Percentiles rank a stretch among this genome's conserved stretches.
Evolutionary conservation across 2,888 invertebrate genomes (phyloP).

Genomic region (Patella pellucida): DNA sequence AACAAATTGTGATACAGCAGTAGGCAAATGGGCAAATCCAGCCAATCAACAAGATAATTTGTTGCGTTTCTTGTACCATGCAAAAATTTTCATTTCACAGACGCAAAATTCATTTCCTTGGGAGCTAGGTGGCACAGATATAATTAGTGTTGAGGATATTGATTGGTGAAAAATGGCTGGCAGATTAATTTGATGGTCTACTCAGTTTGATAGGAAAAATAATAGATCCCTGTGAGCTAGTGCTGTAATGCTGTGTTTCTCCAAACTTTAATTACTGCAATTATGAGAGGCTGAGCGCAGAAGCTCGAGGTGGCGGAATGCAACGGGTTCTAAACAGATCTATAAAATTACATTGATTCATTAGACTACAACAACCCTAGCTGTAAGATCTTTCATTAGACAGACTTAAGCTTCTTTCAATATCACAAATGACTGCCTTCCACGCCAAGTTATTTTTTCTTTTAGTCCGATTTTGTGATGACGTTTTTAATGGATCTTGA

Average conservation of each 20-base stretch:
- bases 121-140: slow-evolving; percentile 25
- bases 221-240: slow-evolving; percentile 27
- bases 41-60: slow-evolving; percentile 25
- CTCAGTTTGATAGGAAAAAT: slow-evolving; percentile 38
- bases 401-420: slow-evolving; percentile 21
- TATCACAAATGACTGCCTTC: slow-evolving; percentile 28
- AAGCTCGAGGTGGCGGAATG: slow-evolving; percentile 19
- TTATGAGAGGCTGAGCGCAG: slow-evolving; percentile 26
- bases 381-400: slow-evolving; percentile 26
- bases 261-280: slow-evolving; percentile 35
- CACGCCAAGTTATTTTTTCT: slow-evolving; percentile 19
- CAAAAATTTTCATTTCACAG: slow-evolving; percentile 34
- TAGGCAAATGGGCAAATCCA: slow-evolving; percentile 1
- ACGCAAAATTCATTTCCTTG: slow-evolving; percentile 34
- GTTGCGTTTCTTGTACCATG: slow-evolving; percentile 22
- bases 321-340: slow-evolving; percentile 27
- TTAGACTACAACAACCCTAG: slow-evolving; percentile 26
- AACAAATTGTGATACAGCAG: slow-evolving; percentile 5
- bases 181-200: slow-evolving; percentile 39
- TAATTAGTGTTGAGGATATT: slow-evolving; percentile 35
- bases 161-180: slow-evolving; percentile 36
- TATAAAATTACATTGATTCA: slow-evolving; percentile 34
- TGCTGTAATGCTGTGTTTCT: slow-evolving; percentile 29
- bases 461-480: slow-evolving; percentile 14
- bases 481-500: slow-evolving; percentile 10